Evolutionary conservation across 2,113 vertebrate genomes (phyloP), one percentile per base, ranked within the genome.

Genomic region (Gallinago media): DNA sequence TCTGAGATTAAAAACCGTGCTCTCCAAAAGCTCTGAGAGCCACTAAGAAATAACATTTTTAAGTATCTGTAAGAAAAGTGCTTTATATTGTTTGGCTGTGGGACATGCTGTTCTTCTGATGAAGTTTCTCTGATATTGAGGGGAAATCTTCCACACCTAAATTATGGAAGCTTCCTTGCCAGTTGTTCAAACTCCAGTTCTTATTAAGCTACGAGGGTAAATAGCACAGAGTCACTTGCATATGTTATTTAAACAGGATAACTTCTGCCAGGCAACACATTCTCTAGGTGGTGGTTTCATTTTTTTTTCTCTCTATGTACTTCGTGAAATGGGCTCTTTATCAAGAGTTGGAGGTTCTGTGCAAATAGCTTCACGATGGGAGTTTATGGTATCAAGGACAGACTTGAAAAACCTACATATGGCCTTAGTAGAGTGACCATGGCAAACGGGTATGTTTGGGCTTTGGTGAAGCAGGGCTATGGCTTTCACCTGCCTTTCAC

Each of bases 401-500:
- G 6, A 2, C 18, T 32, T 32, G 4, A 34, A 50, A 42, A 42
- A 31, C 3, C 29, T 8, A 0, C 3, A 1, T 4, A 0, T 5
- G 8, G 18, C 61, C 8, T 31, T 6, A 66, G 38, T 15, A 62
- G 34, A 50, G 67, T 23, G 47, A 8, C 52, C 16, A 1, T 10
- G 23, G 70, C 6, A 8, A 50, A 36, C 15, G 32, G 61, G 19
- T 19, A 6, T 12, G 1, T 26, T 15, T 66, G 73, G 38, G 5
- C 5, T 78, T 52, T 81, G 21, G 8, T 36, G 47, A 47, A 75
- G 40, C 1, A 65, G 10, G 15, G 8, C 25, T 46, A 1, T 17
- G 21, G 2, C 21, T 86, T 58, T 26, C 44, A 11, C 0, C 0
- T 10, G 40, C 8, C 31, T 92, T 85, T 72, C 2, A 18, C 8